Evolutionary conservation across 2,888 invertebrate species (phyloP).

Genomic region (Portevinia maculata): DNA sequence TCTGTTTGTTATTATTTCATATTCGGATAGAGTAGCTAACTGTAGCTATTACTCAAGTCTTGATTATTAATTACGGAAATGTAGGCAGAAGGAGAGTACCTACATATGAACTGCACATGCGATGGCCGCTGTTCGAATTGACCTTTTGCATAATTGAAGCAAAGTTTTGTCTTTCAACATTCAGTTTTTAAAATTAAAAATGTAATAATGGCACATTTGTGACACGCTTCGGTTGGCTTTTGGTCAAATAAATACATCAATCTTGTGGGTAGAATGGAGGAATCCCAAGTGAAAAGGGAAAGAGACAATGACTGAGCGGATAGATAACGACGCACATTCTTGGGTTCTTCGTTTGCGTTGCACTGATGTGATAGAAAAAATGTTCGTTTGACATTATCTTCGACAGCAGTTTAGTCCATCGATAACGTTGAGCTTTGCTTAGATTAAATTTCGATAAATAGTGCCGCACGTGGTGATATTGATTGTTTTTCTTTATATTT

Average conservation of each 20-base stretch:
- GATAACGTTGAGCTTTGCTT: too few species aligned
- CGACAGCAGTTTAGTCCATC: too few species aligned
- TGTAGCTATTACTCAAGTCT: conserved; percentile 16
- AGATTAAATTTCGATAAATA: too few species aligned
- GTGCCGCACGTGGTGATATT: too few species aligned
- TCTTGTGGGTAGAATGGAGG: too few species aligned
- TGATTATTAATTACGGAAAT: conserved; percentile 48
- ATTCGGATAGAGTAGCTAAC: conserved; percentile 26
- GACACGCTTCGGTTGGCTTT: neutral
- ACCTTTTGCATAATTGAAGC: conserved; percentile 54
- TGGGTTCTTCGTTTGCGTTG: too few species aligned
- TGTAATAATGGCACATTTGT: conserved; percentile 18
- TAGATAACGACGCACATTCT: too few species aligned
- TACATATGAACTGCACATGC: neutral
- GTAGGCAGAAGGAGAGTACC: conserved; percentile 11
- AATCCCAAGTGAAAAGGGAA: neutral
- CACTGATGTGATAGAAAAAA: too few species aligned
- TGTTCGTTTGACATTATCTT: too few species aligned
- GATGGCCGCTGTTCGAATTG: conserved; percentile 30
- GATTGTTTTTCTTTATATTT: too few species aligned
- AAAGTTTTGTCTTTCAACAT: conserved; percentile 14
- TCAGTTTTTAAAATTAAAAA: conserved; percentile 18
- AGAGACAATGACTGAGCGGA: neutral
- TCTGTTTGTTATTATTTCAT: conserved; percentile 1
- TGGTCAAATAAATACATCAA: neutral